phyloP scores from a whole-genome alignment of 2,888 invertebrate species.

The Cheilosia vernalis region DNA sequence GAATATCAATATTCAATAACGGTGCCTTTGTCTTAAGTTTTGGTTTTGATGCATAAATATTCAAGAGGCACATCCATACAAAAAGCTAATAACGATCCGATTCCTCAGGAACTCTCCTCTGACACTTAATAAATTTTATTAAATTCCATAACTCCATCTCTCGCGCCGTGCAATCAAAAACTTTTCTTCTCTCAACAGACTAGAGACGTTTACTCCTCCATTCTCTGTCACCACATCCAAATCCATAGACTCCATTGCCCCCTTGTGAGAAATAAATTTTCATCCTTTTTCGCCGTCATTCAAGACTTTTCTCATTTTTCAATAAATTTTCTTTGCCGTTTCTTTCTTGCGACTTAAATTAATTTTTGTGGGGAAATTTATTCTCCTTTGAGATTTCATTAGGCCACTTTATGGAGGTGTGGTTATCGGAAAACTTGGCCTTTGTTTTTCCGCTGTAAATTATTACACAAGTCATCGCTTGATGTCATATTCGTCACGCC shows the following conservation, averaged over 20 bases:
- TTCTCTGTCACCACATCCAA: background rate
- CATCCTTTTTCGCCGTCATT: slow-evolving; percentile 18
- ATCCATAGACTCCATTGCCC: slow-evolving; percentile 10
- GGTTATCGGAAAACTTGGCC: slow-evolving; percentile 12
- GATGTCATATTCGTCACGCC: slow-evolving; percentile 21
- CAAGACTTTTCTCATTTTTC: slow-evolving; percentile 7
- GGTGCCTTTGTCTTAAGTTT: background rate
- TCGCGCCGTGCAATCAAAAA: slow-evolving; percentile 19
- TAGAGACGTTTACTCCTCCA: slow-evolving; percentile 5
- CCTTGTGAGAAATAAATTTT: slow-evolving; percentile 21
- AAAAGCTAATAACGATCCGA: slow-evolving; percentile 23
- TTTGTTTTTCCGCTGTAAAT: slow-evolving; percentile 14
- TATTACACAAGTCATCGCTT: slow-evolving; percentile 24
- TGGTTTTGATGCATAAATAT: background rate
- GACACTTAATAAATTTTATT: slow-evolving; percentile 32
- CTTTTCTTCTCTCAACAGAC: slow-evolving; percentile 6
- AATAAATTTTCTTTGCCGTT: background rate
- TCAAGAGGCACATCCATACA: slow-evolving; percentile 1
- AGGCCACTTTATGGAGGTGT: background rate
- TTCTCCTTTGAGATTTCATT: slow-evolving; percentile 16
- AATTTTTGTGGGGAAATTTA: background rate
- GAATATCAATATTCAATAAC: background rate
- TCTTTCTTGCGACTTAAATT: background rate
- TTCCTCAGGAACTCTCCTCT: slow-evolving; percentile 13
- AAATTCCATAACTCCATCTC: slow-evolving; percentile 27